Evolutionary conservation across 2,797 vertebrate genomes (phyloP), one percentile per base, ranked within the genome.

Genomic region (Halcyon leucocephala): DNA sequence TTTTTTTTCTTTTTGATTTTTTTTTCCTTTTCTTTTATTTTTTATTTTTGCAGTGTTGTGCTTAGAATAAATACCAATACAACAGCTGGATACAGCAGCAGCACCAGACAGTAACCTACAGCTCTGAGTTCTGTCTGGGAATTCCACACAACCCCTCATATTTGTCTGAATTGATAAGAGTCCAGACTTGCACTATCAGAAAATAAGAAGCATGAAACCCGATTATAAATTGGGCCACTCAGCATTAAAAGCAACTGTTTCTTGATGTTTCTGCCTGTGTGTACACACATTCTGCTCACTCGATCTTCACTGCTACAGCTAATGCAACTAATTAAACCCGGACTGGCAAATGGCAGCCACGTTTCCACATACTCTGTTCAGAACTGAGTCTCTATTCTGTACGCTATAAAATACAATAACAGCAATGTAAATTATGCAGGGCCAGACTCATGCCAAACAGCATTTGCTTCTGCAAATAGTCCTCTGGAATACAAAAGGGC

Each of bases 371-470:
- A 62, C 52, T 49, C 86, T 78, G 37, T 49, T 92, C 92, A 26
- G 77, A 96, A 62, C 25, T 0, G 0, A 91, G 61, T 19, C 93
- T 91, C 62, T 79, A 10, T 33, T 67, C 88, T 80, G 33, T 13
- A 15, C 28, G 70, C 78, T 87, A 73, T 94, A 95, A 93, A 95
- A 90, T 67, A 94, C 81, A 96, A 89, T 85, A 96, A 85, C 20
- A 95, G 88, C 39, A 89, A 96, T 89, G 86, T 70, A 90, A 97
- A 95, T 96, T 95, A 95, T 95, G 93, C 78, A 67, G 88, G 64
- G 83, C 67, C 69, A 93, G 83, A 61, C 78, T 92, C 88, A 51
- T 86, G 78, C 91, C 90, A 94, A 90, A 90, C 52, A 86, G 83
- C 49, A 58, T 91, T 89, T 94, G 78, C 52, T 95, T 86, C 93